Base-by-base conservation (phyloP, 2,113 vertebrate species). In the Ictidomys tridecemlineatus region DNA sequence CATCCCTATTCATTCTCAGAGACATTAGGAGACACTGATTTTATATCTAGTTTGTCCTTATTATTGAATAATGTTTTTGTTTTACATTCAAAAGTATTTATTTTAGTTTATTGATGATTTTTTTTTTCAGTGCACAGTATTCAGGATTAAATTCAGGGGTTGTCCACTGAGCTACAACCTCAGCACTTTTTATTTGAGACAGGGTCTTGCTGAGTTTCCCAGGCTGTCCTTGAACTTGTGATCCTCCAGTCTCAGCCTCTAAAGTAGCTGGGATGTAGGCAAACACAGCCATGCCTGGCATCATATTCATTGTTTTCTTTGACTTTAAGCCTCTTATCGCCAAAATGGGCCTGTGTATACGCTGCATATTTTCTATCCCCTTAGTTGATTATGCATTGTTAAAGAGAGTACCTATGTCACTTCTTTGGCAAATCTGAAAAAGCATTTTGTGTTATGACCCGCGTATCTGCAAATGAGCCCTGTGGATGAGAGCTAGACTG, bases 381-480 rank as follows among this genome's bases (percentile, higher is more conserved):
- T 58, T 56, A 26, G 61, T 85, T 96, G 78, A 42, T 69, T 58
- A 70, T 97, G 92, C 91, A 73, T 98, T 96, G 91, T 97, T 96
- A 88, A 96, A 97, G 58, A 93, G 24, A 96, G 30, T 96, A 89
- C 94, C 76, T 0, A 45, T 77, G 94, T 97, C 97, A 97, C 89
- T 95, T 96, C 90, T 90, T 96, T 96, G 89, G 85, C 97, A 98
- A 94, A 96, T 96, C 97, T 98, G 98, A 98, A 98, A 97, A 92
- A 95, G 96, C 97, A 76, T 97, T 78, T 97, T 97, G 8, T 98
- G 97, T 98, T 98, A 89, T 97, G 97, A 96, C 76, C 92, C 97
- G 97, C 95, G 94, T 98, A 97, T 98, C 96, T 98, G 96, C 82
- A 92, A 96, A 92, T n/a, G 18, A 97, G 89, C 96, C 95, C 91